These are phyloP conservation scores for Onychomys leucogaster DNA, from an alignment of 2,797 vertebrate genomes.

Conservation along the genomic window DNA sequence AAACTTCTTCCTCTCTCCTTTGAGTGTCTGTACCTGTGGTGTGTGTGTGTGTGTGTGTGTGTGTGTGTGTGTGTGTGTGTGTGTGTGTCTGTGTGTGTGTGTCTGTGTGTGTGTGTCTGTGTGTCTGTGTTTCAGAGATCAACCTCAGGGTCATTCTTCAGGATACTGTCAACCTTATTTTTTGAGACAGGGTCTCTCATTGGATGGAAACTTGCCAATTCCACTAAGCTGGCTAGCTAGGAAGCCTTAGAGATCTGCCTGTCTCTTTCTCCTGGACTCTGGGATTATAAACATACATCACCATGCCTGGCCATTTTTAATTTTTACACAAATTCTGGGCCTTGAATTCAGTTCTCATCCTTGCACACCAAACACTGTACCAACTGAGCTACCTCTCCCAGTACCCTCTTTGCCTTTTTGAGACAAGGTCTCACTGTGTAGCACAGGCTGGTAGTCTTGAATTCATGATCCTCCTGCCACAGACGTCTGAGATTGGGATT, in stretches of 20 bases:
- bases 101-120: too few species aligned
- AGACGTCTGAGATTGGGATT: background rate
- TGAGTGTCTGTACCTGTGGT: background rate
- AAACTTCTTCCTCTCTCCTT: background rate
- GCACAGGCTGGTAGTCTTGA: background rate
- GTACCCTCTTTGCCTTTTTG: background rate
- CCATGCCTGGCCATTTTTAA: too few species aligned
- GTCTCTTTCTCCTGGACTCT: background rate
- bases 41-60: background rate
- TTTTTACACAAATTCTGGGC: background rate
- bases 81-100: background rate
- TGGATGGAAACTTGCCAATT: background rate
- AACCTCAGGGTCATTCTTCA: background rate
- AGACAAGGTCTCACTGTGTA: background rate
- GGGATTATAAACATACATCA: background rate
- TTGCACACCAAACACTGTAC: background rate
- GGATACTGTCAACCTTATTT: background rate
- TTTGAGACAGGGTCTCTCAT: background rate
- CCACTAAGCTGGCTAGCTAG: background rate
- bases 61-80: too few species aligned
- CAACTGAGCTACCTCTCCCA: background rate
- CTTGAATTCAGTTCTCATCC: background rate
- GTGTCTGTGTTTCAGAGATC: background rate
- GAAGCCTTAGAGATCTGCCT: background rate
- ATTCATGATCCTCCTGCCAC: background rate